Evolutionary conservation across 2,888 invertebrate genomes (phyloP).

Genomic region (Lithosia quadra): DNA sequence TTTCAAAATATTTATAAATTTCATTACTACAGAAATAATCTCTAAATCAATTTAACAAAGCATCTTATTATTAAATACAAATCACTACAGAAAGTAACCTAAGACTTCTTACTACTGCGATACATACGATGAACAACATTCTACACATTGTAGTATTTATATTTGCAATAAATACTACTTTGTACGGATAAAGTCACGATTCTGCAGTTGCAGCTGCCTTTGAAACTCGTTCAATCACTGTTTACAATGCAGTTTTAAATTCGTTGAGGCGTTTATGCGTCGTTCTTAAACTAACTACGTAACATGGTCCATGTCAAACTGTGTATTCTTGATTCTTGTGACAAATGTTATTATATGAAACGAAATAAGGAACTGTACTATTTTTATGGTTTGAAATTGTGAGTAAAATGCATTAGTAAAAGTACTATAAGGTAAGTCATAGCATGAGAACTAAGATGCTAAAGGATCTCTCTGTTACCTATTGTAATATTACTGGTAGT

Average conservation of each 20-base stretch:
- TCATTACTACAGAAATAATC: too few relatives aligned
- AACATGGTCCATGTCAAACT: conserved; percentile 7
- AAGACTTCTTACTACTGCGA: not conserved
- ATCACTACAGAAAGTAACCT: not conserved
- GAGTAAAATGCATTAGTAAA: not conserved
- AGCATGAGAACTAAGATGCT: not conserved
- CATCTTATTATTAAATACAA: not conserved
- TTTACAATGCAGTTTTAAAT: conserved; percentile 16
- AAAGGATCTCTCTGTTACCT: not conserved
- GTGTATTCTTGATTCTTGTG: conserved; percentile 46
- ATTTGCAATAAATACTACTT: conserved; percentile 14
- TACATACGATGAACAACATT: not conserved
- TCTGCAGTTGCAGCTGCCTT: conserved; percentile 12
- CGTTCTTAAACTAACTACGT: conserved; percentile 7
- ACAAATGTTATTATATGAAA: conserved; percentile 69
- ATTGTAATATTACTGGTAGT: too few relatives aligned
- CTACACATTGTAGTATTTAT: conserved; percentile 3
- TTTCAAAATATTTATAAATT: too few relatives aligned
- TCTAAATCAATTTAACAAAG: too few relatives aligned
- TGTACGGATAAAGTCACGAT: conserved; percentile 12
- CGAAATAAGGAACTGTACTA: conserved; percentile 38
- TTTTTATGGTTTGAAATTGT: not conserved
- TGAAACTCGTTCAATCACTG: conserved; percentile 17
- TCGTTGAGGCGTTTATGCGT: conserved; percentile 16
- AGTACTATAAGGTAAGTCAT: too few relatives aligned